phyloP scores from a whole-genome alignment of 2,113 vertebrate genomes.

The Phyllopteryx taeniolatus region DNA sequence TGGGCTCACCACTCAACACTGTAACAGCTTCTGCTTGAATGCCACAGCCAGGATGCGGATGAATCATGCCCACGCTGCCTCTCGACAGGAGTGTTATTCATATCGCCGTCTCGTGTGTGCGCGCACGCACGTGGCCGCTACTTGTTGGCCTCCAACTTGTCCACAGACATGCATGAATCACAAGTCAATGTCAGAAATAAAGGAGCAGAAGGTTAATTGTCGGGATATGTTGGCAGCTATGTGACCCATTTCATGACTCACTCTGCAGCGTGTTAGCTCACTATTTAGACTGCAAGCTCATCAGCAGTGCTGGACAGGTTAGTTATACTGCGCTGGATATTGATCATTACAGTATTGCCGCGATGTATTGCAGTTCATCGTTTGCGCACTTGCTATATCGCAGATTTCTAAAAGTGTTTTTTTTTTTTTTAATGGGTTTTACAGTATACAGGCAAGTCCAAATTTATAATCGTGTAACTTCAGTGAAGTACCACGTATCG shows the following conservation, averaged over 20 bases:
- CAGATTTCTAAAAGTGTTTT: too few relatives aligned
- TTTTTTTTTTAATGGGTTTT: too few relatives aligned
- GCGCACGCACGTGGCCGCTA: not conserved
- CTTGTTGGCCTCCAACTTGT: slow-evolving; percentile 11
- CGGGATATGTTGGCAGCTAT: slow-evolving; percentile 23
- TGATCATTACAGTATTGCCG: too few relatives aligned
- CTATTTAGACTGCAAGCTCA: slow-evolving; percentile 14
- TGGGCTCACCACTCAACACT: slow-evolving; percentile 40
- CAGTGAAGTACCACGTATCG: not conserved
- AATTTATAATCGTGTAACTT: not conserved
- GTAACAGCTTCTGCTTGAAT: slow-evolving; percentile 45
- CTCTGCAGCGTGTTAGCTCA: slow-evolving; percentile 3
- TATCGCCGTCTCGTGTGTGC: slow-evolving; percentile 19
- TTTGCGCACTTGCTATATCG: too few relatives aligned
- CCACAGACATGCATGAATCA: slow-evolving; percentile 30
- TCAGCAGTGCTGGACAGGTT: not conserved
- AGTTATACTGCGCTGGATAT: not conserved
- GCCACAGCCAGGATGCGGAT: slow-evolving; percentile 37
- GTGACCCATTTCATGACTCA: slow-evolving; percentile 41
- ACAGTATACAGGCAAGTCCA: too few relatives aligned
- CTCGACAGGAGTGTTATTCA: slow-evolving; percentile 45
- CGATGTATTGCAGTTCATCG: not conserved
- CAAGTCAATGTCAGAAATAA: not conserved
- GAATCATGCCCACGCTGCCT: slow-evolving; percentile 42
- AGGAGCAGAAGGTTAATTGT: slow-evolving; percentile 23